Evolutionary conservation across 2,888 invertebrate species (phyloP).

Genomic region (Lymantria dispar): DNA sequence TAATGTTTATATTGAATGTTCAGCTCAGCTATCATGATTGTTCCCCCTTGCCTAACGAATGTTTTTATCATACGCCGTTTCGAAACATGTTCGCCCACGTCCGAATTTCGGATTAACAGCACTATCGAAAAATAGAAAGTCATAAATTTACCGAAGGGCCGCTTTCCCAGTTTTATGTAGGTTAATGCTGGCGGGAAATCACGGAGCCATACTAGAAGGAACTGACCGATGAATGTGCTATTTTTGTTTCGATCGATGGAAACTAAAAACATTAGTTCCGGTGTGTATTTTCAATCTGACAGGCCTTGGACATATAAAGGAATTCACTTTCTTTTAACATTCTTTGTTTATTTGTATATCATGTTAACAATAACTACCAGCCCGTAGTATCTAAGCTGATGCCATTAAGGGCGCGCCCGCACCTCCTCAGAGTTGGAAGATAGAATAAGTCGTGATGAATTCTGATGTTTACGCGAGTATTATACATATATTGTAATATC

Average conservation of each 20-base stretch:
- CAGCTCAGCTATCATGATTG: conserved; percentile 10
- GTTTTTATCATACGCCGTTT: conserved; percentile 36
- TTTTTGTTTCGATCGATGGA: conserved; percentile 17
- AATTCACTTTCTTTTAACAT: not conserved
- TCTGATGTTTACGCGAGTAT: too few relatives aligned
- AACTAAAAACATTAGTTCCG: conserved; percentile 21
- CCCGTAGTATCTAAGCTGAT: too few relatives aligned
- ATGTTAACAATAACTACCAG: too few relatives aligned
- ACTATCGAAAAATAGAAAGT: conserved; percentile 81
- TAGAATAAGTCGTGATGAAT: too few relatives aligned
- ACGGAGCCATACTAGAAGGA: conserved; percentile 35
- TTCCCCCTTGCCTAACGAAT: conserved; percentile 28
- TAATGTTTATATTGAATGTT: conserved; percentile 13
- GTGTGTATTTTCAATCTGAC: conserved; percentile 5
- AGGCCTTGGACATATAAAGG: not conserved
- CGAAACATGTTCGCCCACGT: conserved; percentile 72
- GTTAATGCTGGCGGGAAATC: conserved; percentile 51
- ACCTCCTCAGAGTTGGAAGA: too few relatives aligned
- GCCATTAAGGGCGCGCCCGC: too few relatives aligned
- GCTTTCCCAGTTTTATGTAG: conserved; percentile 69
- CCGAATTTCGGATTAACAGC: conserved; percentile 63
- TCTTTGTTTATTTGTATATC: too few relatives aligned
- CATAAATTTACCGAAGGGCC: conserved; percentile 70
- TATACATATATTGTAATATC: too few relatives aligned
- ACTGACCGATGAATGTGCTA: conserved; percentile 20